Base-by-base conservation (phyloP, 2,797 vertebrate genomes). In the Chromobotia macracanthus region DNA sequence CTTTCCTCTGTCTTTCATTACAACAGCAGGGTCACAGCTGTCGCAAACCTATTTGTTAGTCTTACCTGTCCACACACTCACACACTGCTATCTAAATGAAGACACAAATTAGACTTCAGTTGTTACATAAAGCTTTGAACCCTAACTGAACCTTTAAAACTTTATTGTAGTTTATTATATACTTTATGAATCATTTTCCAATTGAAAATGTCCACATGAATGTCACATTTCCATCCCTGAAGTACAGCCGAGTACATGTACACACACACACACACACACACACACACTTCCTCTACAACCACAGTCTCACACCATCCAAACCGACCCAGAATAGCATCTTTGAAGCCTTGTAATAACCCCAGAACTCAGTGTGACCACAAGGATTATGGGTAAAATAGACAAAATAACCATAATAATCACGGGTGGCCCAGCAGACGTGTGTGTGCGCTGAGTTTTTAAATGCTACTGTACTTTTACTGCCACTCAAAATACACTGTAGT, bases 341-440 rank as follows among this genome's bases (percentile, higher is more conserved):
- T 71, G 75, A 82, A 84, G 15, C 80, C 58, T 56, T 21, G 2
- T 84, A 71, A 80, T 76, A 81, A 80, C 73, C 63, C 56, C 64
- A 69, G 68, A 28, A 72, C 50, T 63, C 65, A 23, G 46, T 23
- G 46, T 18, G 84, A 87, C 90, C 89, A 63, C 89, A 87, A 85
- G 83, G 88, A 91, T 91, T 89, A 88, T 86, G 89, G 89, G 87
- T 89, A 89, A 90, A 92, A 93, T 91, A 65, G 46, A 65, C 28
- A 51, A 50, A 92, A 91, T 92, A 90, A 91, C 89, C 83, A 80
- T 90, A 92, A 91, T 90, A 91, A 88, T 89, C 90, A 83, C 92
- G 91, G 91, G 91, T 92, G 89, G 92, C 88, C 91, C 15, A 19
- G 70, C 25, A 69, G 31, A 48, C 12, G 23, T 66, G 76, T 23